Conservation (phyloP, 2,888 invertebrate genomes). For the Acrobasis consociella region DNA sequence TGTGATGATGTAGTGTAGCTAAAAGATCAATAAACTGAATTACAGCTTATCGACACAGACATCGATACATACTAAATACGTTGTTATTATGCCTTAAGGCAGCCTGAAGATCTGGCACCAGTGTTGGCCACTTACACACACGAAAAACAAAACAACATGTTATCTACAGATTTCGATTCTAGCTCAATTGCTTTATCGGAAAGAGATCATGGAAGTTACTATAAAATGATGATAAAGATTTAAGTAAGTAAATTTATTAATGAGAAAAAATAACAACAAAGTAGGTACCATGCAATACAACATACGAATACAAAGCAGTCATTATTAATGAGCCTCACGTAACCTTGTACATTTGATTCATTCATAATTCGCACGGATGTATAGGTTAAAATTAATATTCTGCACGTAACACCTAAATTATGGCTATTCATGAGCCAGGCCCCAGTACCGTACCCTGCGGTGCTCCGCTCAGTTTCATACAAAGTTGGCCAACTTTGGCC, state of each 20-base stretch:
- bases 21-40: no score
- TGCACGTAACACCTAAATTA: constrained; percentile 21
- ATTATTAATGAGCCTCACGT: constrained; percentile 13
- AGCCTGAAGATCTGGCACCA: no score
- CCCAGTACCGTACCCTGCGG: constrained; percentile 20
- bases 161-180: no score
- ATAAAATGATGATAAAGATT: no score
- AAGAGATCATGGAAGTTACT: no score
- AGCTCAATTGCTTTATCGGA: no score
- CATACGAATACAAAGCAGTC: constrained; percentile 11
- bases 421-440: constrained; percentile 22
- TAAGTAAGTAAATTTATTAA: background rate
- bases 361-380: constrained; percentile 18
- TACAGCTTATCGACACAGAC: no score
- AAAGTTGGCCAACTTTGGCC: constrained; percentile 7
- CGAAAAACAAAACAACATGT: no score
- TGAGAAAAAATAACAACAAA: background rate
- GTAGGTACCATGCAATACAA: background rate
- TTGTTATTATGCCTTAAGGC: no score
- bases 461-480: constrained; percentile 15
- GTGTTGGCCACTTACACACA: no score
- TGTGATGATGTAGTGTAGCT: no score
- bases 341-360: constrained; percentile 13
- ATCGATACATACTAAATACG: no score
- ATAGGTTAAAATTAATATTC: constrained; percentile 22